Conservation (phyloP, 1,140 invertebrate species). For the Limonius californicus region DNA sequence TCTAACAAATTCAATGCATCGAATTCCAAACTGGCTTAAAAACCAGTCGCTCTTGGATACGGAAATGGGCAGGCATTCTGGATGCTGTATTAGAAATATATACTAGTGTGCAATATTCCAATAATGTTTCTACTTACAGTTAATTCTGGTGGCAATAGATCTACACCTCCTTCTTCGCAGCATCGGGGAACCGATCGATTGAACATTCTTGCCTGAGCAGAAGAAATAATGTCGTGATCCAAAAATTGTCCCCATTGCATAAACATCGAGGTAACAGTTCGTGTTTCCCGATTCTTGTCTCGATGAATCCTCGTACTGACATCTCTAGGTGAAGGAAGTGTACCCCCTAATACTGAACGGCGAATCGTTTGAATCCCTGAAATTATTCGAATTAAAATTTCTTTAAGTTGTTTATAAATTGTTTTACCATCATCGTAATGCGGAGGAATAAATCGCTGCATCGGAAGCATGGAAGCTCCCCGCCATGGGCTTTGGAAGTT, state of each 20-base stretch:
- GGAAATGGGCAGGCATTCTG: constrained; percentile 76
- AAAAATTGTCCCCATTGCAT: constrained; percentile 87
- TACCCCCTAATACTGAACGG: constrained; percentile 47
- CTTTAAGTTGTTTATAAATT: background rate
- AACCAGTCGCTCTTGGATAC: constrained; percentile 71
- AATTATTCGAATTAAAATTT: background rate
- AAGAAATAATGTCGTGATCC: constrained; percentile 76
- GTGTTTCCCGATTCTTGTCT: constrained; percentile 56
- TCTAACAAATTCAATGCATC: constrained; percentile 72
- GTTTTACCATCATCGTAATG: constrained; percentile 74
- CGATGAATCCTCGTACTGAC: constrained; percentile 64
- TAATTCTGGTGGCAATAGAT: constrained; percentile 58
- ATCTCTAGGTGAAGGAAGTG: constrained; percentile 63
- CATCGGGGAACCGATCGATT: constrained; percentile 78
- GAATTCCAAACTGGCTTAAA: constrained; percentile 61
- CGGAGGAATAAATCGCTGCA: constrained; percentile 75
- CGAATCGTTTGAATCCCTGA: constrained; percentile 43
- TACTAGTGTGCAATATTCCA: constrained; percentile 2
- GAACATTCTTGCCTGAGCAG: constrained; percentile 65
- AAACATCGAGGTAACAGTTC: constrained; percentile 67
- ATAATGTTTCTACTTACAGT: constrained; percentile 52
- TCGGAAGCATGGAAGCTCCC: constrained; percentile 80
- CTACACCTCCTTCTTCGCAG: constrained; percentile 61
- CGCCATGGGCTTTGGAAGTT: constrained; percentile 69
- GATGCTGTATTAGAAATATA: constrained; percentile 60